phyloP scores from a whole-genome alignment of 23 tunicate genomes.

The Ascidia mentula region DNA sequence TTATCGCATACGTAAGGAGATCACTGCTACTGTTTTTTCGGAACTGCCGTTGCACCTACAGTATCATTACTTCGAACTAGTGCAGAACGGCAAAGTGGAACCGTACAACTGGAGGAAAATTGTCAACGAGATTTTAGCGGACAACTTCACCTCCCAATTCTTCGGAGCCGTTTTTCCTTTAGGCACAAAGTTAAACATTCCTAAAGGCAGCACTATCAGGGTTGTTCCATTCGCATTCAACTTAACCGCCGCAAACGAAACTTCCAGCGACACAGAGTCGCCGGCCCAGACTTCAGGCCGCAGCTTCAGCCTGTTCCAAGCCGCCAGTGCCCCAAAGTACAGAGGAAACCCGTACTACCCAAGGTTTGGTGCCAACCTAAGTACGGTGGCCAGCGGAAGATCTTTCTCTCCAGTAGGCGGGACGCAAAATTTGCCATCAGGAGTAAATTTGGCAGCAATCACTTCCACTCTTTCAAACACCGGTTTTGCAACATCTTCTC shows the following conservation, averaged over 20 bases:
- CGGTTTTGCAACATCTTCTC: not conserved
- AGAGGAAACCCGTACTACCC: not conserved
- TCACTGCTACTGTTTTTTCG: slow-evolving; percentile 7
- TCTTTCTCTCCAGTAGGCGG: not conserved
- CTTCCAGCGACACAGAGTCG: not conserved
- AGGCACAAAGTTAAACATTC: not conserved
- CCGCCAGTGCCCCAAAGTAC: not conserved
- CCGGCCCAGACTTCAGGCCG: not conserved
- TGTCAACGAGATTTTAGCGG: slow-evolving; percentile 12
- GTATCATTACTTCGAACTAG: slow-evolving; percentile 9
- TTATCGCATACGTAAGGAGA: not conserved
- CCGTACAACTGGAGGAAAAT: slow-evolving; percentile 68
- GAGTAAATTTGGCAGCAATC: not conserved
- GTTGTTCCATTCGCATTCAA: slow-evolving; percentile 10
- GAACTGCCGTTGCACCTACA: not conserved
- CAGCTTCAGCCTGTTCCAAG: not conserved
- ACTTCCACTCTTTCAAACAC: not conserved
- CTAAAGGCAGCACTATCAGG: not conserved
- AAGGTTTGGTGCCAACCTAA: not conserved
- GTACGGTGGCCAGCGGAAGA: not conserved
- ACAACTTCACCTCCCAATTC: not conserved
- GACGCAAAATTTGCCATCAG: not conserved
- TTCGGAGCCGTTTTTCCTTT: not conserved
- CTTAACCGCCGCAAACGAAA: not conserved
- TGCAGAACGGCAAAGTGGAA: slow-evolving; percentile 51